Base-by-base conservation (phyloP, 2,888 invertebrate genomes). In the Eupithecia insigniata region DNA sequence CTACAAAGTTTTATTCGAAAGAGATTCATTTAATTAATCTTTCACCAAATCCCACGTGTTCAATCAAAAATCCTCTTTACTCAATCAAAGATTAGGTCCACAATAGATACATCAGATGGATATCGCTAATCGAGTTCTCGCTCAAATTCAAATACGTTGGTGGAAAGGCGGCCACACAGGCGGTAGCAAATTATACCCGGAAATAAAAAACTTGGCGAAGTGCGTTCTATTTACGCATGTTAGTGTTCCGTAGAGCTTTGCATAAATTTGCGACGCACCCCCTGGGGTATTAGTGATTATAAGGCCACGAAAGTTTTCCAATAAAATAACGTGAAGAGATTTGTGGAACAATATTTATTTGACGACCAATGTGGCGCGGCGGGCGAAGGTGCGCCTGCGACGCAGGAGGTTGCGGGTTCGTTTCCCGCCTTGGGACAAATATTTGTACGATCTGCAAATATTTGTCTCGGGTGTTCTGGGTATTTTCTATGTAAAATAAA, bases 151-250 rank as follows among this genome's bases (percentile, higher is more conserved):
- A 88, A 88, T 88, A 87, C 88, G 86, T 85, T 85, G 84, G 84
- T 88, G 86, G 88, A 89, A 89, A 86, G 83, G 85, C 88, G 84
- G 86, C 86, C 87, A 64, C 89, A 87, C 85, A 80, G 83, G 83
- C 87, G 86, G 84, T 84, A 85, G 90, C 89, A 90, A 92, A 93
- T 92, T 91, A 92, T 90, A 87, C 89, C 85, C 85, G 82, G 86
- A 89, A 90, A 89, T 22, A 91, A 89, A 91, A 92, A 81, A 76
- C 62, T 46, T 26, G 61, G 60, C 28, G 0, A 64, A 67, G 71
- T 51, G 32, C 16, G 36, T 12, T 26, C 14, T 26, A 26, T 55
- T 26, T 32, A 28, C 62, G 51, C 34, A 43, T 14, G 14, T 67
- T 10, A 32, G 70, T 18, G 71, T 74, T 71, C 74, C 62, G 69